Conservation (phyloP, 2,888 invertebrate genomes). For the Orgyia antiqua region DNA sequence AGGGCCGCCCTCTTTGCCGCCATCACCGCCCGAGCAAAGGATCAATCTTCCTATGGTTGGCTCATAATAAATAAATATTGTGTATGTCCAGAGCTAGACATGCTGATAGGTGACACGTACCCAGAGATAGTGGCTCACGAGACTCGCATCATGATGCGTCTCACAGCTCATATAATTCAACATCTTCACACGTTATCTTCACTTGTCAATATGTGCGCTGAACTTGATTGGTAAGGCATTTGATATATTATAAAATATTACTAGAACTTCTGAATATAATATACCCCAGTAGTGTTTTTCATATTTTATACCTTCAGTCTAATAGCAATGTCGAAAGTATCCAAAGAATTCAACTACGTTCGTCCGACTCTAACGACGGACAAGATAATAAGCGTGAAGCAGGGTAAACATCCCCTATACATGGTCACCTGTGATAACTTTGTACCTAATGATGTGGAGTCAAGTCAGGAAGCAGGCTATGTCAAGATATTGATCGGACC, state of each 20-base stretch:
- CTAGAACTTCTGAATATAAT: no score
- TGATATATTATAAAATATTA: no score
- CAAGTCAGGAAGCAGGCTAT: slow-evolving; percentile 71
- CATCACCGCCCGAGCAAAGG: no score
- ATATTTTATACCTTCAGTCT: no score
- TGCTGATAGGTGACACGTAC: slow-evolving; percentile 86
- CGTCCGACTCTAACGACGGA: slow-evolving; percentile 80
- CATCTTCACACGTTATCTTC: slow-evolving; percentile 75
- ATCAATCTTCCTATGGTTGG: no score
- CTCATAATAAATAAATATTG: no score
- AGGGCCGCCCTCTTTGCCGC: no score
- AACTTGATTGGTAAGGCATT: slow-evolving; percentile 84
- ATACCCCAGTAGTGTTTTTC: no score
- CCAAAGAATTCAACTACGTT: slow-evolving; percentile 81
- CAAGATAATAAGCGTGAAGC: slow-evolving; percentile 78
- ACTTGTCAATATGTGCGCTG: slow-evolving; percentile 79
- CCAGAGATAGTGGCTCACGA: slow-evolving; percentile 89
- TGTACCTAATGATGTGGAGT: slow-evolving; percentile 85
- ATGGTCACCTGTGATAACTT: slow-evolving; percentile 81
- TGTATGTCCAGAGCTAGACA: slow-evolving; percentile 88
- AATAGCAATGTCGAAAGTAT: slow-evolving; percentile 81
- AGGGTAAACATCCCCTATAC: slow-evolving; percentile 88
- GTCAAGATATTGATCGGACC: slow-evolving; percentile 93
- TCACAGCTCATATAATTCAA: slow-evolving; percentile 80
- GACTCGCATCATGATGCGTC: slow-evolving; percentile 84